Conservation (phyloP, 1,140 invertebrate species). For the Drosophila ironensis region DNA sequence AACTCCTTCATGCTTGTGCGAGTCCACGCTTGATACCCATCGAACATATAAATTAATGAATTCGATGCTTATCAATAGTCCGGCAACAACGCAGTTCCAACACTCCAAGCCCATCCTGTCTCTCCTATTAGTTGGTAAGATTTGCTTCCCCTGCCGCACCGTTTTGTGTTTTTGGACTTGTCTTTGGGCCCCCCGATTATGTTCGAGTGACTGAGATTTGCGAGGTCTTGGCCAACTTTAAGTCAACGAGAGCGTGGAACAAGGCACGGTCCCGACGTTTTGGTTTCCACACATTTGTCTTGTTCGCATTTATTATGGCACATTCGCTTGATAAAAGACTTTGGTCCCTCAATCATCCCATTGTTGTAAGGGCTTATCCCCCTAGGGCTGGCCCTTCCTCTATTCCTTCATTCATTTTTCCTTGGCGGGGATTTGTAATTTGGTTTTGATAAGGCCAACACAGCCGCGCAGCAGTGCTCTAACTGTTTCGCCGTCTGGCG, state of each 20-base stretch:
- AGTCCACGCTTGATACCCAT: conserved; percentile 53
- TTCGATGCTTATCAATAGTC: conserved; percentile 77
- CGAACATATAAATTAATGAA: conserved; percentile 80
- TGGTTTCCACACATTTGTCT: conserved; percentile 24
- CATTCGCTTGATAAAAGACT: conserved; percentile 74
- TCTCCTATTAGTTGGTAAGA: conserved; percentile 71
- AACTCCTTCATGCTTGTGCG: conserved; percentile 61
- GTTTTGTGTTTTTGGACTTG: conserved; percentile 25
- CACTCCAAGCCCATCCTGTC: conserved; percentile 25
- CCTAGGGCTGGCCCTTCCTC: conserved; percentile 13
- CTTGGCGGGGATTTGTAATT: conserved; percentile 64
- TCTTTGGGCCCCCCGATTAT: conserved; percentile 64
- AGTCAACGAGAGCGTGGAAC: conserved; percentile 46
- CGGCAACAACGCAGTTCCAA: conserved; percentile 31
- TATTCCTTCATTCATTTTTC: conserved; percentile 22
- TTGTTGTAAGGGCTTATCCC: conserved; percentile 55
- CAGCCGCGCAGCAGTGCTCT: conserved; percentile 24
- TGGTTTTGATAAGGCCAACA: conserved; percentile 71
- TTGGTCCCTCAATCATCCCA: conserved; percentile 68
- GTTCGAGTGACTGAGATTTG: conserved; percentile 67
- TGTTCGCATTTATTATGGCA: conserved; percentile 60
- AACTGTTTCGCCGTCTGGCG: conserved; percentile 52
- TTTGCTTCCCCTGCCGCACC: conserved; percentile 32
- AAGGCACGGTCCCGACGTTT: conserved; percentile 23
- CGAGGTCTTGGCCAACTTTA: conserved; percentile 54